Evolutionary conservation across 1,140 invertebrate genomes (phyloP).

Genomic region (Drosophila sucinea): DNA sequence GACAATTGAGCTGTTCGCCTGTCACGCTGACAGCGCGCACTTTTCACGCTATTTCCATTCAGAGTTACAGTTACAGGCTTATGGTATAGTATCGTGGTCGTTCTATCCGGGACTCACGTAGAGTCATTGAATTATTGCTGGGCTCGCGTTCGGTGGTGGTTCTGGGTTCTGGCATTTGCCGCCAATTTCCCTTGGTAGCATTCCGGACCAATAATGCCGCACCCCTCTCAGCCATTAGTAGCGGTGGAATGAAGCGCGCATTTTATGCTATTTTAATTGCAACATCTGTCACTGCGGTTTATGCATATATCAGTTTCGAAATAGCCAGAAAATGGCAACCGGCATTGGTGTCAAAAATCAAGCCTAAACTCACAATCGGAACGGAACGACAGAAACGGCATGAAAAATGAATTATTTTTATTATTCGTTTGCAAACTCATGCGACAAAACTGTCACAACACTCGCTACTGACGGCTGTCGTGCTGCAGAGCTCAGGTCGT

Average conservation of each 20-base stretch:
- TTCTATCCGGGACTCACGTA: background rate
- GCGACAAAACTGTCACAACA: constrained; percentile 76
- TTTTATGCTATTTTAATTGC: constrained; percentile 83
- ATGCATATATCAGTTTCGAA: constrained; percentile 81
- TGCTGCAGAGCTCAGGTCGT: constrained; percentile 8
- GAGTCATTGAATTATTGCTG: background rate
- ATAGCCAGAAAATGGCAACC: constrained; percentile 68
- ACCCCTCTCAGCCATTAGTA: constrained; percentile 42
- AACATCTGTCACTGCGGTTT: constrained; percentile 83
- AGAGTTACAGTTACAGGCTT: background rate
- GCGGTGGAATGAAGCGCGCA: constrained; percentile 38
- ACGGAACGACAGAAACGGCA: constrained; percentile 28
- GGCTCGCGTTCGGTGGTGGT: constrained; percentile 25
- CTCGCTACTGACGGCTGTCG: constrained; percentile 53
- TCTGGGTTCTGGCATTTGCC: constrained; percentile 10
- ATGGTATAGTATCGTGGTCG: background rate
- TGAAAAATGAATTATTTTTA: constrained; percentile 80
- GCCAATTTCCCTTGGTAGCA: constrained; percentile 10
- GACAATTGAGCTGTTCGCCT: constrained; percentile 80
- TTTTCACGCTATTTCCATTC: constrained; percentile 58
- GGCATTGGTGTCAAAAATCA: constrained; percentile 44
- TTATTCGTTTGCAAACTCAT: constrained; percentile 59
- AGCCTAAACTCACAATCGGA: constrained; percentile 30
- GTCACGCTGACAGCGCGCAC: constrained; percentile 70
- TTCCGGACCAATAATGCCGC: background rate